A percentile compares a stretch with the other conserved stretches of the same genome.
These are phyloP conservation scores for Trichonephila clavipes DNA, from an alignment of 1,140 invertebrate genomes.

Conservation along the genomic window DNA sequence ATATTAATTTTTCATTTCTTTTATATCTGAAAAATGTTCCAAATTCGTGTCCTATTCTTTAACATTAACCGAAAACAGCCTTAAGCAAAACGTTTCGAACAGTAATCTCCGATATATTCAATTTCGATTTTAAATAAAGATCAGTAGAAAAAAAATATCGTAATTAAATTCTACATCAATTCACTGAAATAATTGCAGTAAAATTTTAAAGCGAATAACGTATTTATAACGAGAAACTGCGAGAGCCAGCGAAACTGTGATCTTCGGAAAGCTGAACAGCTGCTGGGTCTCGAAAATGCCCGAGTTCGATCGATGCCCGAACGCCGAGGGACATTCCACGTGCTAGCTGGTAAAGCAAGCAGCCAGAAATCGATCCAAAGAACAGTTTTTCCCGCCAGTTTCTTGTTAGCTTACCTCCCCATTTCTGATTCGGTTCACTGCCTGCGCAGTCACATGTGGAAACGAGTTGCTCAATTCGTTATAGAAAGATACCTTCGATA, in stretches of 20 bases:
- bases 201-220: too few relatives aligned
- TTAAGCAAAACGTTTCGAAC: too few relatives aligned
- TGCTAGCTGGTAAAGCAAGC: background rate
- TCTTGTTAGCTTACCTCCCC: background rate
- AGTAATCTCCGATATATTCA: too few relatives aligned
- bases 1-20: too few relatives aligned
- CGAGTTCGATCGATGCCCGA: background rate
- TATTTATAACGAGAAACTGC: background rate
- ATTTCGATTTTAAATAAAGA: too few relatives aligned
- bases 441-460: background rate
- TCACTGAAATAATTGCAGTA: too few relatives aligned
- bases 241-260: background rate
- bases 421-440: background rate
- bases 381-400: conserved; percentile 15
- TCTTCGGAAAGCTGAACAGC: background rate
- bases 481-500: too few relatives aligned
- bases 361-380: background rate
- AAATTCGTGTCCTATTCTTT: too few relatives aligned
- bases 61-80: too few relatives aligned
- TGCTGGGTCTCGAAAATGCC: background rate
- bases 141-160: too few relatives aligned
- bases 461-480: background rate
- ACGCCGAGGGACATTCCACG: background rate
- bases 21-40: too few relatives aligned
- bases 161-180: too few relatives aligned